phyloP scores from a whole-genome alignment of 2,113 vertebrate genomes.

The Sclerurus mexicanus region DNA sequence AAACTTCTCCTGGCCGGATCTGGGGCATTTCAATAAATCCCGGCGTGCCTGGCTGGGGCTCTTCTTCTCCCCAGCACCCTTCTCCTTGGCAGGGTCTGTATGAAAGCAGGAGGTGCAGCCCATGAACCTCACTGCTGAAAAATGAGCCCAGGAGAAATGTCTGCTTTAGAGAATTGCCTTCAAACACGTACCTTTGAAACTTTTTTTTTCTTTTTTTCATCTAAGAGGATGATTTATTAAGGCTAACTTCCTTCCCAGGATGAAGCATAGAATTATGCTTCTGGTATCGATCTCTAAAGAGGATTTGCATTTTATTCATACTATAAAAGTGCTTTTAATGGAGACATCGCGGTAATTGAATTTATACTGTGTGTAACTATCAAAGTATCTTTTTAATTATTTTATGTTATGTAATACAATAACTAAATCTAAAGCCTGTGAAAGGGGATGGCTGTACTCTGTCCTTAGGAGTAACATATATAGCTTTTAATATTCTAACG shows the following conservation, averaged over 20 bases:
- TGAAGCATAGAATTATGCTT: slow-evolving; percentile 77
- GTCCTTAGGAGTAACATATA: slow-evolving; percentile 71
- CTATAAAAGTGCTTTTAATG: slow-evolving; percentile 83
- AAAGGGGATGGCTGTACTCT: slow-evolving; percentile 68
- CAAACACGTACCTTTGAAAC: slow-evolving; percentile 33
- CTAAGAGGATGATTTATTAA: slow-evolving; percentile 71
- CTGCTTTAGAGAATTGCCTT: slow-evolving; percentile 50
- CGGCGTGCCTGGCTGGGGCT: not conserved
- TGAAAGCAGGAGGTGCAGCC: not conserved
- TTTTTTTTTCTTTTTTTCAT: slow-evolving; percentile 14
- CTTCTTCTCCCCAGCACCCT: not conserved
- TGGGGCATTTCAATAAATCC: not conserved
- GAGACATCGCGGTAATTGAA: slow-evolving; percentile 81
- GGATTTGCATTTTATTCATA: slow-evolving; percentile 84
- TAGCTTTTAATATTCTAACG: slow-evolving; percentile 77
- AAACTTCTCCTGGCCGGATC: not conserved
- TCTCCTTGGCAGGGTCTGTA: not conserved
- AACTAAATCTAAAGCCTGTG: slow-evolving; percentile 74
- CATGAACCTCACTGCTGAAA: not conserved
- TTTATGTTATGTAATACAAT: slow-evolving; percentile 77
- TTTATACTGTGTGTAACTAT: slow-evolving; percentile 81
- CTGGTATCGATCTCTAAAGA: slow-evolving; percentile 80
- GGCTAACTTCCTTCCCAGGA: slow-evolving; percentile 74
- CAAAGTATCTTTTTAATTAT: slow-evolving; percentile 79
- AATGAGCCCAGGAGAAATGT: not conserved